phyloP scores from a whole-genome alignment of 2,797 vertebrate genomes.

The Acanthornis magna region DNA sequence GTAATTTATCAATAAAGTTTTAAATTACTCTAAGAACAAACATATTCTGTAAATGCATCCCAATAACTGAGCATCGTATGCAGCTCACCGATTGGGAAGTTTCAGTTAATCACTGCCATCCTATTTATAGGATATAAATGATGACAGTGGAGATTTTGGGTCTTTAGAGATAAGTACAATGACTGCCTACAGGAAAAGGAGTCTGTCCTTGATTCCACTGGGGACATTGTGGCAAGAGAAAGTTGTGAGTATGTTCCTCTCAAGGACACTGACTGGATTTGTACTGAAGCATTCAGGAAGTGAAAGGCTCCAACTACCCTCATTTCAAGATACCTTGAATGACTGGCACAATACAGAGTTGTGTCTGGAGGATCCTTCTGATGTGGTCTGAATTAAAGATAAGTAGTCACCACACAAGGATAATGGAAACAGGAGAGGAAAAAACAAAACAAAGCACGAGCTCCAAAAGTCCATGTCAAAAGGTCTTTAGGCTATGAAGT shows the following conservation, averaged over 20 bases:
- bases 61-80: neutral
- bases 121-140: neutral
- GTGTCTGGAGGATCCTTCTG: neutral
- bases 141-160: neutral
- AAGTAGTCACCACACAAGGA: neutral
- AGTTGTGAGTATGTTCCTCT: neutral
- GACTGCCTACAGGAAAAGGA: neutral
- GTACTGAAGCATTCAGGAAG: neutral
- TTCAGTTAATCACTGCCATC: neutral
- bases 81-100: neutral
- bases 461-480: neutral
- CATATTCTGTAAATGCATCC: neutral
- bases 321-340: neutral
- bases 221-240: neutral
- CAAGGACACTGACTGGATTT: neutral
- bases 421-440: neutral
- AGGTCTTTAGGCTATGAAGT: neutral
- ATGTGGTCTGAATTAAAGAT: neutral
- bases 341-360: neutral
- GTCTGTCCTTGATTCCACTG: neutral
- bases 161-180: neutral
- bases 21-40: neutral
- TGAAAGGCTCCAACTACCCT: neutral
- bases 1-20: neutral
- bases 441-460: neutral